phyloP scores from a whole-genome alignment of 2,797 vertebrate species.

The Pogonophryne albipinna region DNA sequence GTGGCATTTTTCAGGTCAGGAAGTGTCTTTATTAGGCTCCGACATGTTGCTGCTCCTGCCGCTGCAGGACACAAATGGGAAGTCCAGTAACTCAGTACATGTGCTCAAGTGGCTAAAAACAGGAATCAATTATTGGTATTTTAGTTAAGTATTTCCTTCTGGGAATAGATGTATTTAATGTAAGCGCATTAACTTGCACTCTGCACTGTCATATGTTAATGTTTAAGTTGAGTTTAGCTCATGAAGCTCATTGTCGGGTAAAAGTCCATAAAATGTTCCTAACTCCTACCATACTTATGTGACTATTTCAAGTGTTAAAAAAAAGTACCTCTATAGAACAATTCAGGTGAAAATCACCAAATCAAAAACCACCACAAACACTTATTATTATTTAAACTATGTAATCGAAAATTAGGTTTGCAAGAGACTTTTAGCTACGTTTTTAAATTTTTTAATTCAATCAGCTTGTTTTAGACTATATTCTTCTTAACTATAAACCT shows the following conservation, averaged over 20 bases:
- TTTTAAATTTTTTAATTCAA: no score
- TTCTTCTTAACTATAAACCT: not conserved
- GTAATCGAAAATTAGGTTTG: no score
- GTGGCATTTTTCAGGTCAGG: slow-evolving; percentile 47
- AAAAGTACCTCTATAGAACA: no score
- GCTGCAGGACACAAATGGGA: slow-evolving; percentile 1
- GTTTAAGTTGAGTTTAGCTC: not conserved
- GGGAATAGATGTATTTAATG: not conserved
- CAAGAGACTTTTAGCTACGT: no score
- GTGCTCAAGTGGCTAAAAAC: not conserved
- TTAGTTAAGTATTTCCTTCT: not conserved
- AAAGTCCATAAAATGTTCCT: no score
- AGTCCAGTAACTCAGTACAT: not conserved
- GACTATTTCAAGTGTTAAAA: no score
- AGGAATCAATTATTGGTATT: not conserved
- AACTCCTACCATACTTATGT: no score
- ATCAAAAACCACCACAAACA: no score
- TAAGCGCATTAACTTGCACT: not conserved
- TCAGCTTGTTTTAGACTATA: no score
- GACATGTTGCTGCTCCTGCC: slow-evolving; percentile 39
- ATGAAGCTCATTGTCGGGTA: not conserved
- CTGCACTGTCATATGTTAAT: not conserved
- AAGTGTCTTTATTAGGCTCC: slow-evolving; percentile 17
- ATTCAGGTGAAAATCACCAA: no score
- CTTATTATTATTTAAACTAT: no score